These are phyloP conservation scores for Pocillopora damicornis DNA, from an alignment of 64 coral and sea anemone species.

Conservation along the genomic window DNA sequence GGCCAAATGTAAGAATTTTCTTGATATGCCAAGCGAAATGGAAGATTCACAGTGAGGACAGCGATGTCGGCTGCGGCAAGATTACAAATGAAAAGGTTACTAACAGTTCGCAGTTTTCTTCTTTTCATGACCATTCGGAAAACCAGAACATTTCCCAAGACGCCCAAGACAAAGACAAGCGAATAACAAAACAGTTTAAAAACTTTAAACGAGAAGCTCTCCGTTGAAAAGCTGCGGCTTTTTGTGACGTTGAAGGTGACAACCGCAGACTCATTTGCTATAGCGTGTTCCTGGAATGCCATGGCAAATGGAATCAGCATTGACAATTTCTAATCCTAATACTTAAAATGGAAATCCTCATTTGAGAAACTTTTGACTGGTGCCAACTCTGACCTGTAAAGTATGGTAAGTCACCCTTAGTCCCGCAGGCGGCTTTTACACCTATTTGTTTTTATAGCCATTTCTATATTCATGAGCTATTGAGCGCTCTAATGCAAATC, in stretches of 20 bases:
- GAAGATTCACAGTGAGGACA: slow-evolving; percentile 70
- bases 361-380: not conserved
- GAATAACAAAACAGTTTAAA: slow-evolving; percentile 74
- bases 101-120: slow-evolving; percentile 71
- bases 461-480: not conserved
- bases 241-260: not conserved
- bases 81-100: slow-evolving; percentile 85
- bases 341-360: not conserved
- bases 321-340: not conserved
- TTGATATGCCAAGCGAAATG: slow-evolving; percentile 86
- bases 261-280: not conserved
- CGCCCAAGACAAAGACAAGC: slow-evolving; percentile 69
- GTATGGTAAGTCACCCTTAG: not conserved
- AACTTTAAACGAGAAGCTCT: slow-evolving; percentile 70
- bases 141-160: slow-evolving; percentile 69
- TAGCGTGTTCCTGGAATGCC: not conserved
- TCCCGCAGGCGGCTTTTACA: not conserved
- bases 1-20: slow-evolving; percentile 89
- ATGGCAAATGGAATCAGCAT: not conserved
- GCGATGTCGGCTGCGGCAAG: slow-evolving; percentile 87
- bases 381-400: not conserved
- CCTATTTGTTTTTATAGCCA: not conserved
- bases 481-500: not conserved
- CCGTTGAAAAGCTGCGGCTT: slow-evolving; percentile 1
- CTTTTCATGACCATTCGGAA: slow-evolving; percentile 77